Percentiles rank a stretch among this genome's conserved stretches.
phyloP scores from a whole-genome alignment of 2,113 vertebrate species.

The Columba livia region DNA sequence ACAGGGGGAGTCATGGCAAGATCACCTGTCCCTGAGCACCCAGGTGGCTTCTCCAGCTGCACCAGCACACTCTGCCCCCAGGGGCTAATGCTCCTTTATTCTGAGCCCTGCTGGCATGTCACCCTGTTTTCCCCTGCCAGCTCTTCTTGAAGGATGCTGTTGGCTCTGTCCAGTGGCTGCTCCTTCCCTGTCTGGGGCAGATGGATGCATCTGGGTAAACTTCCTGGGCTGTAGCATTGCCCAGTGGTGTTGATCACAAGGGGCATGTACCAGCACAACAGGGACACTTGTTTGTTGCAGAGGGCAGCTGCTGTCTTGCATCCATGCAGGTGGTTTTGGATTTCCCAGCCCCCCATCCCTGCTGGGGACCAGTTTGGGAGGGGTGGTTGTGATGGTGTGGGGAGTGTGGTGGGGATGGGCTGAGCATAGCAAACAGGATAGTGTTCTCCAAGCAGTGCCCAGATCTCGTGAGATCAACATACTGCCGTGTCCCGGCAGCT shows the following conservation, averaged over 20 bases:
- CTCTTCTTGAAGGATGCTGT: neutral
- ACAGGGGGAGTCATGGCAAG: too few species aligned
- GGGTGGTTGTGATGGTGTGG: neutral
- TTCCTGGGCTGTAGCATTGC: neutral
- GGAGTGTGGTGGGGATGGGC: too few species aligned
- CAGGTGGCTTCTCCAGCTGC: neutral
- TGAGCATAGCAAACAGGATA: neutral
- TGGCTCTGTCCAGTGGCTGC: neutral
- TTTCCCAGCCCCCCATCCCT: neutral
- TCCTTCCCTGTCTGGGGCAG: neutral
- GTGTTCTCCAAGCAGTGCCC: neutral
- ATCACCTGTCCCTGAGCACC: rapidly evolving
- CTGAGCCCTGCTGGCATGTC: rapidly evolving
- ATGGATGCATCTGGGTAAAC: neutral
- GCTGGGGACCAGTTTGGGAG: neutral
- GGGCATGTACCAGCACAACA: rapidly evolving
- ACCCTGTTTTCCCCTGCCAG: neutral
- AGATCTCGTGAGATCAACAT: neutral
- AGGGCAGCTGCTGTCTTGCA: neutral
- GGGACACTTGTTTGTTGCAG: rapidly evolving
- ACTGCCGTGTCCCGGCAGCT: neutral
- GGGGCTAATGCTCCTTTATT: neutral
- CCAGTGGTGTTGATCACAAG: neutral
- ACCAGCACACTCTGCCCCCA: neutral
- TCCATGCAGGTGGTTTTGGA: rapidly evolving